Evolutionary conservation across 2,113 vertebrate species (phyloP), one percentile per base, ranked within the genome.

Genomic region (Gulo gulo): DNA sequence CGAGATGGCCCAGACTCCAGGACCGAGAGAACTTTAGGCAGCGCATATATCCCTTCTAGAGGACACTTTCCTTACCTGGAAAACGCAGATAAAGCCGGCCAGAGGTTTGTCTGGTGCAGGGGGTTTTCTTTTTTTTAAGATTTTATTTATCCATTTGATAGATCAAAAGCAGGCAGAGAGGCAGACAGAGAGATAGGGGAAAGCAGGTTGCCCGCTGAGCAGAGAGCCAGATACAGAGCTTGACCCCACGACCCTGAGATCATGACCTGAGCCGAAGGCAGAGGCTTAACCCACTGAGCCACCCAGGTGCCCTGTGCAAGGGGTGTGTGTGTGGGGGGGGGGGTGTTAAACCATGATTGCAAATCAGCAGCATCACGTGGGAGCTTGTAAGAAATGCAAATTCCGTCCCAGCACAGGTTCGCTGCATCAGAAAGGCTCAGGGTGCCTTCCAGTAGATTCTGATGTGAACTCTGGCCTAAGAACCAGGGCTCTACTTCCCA

Each of bases 1-100:
- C 45, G 55, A 81, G 34, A 42, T 4, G 0, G 0, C 47, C 13
- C 8, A 47, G 23, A 29, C 71, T 11, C 1, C 0, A 14, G 26
- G 39, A 6, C 26, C 3, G 36, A 6, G 24, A 45, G 31, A 74
- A 36, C 47, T 47, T 20, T n/a, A 29, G 34, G 21, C 7, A 47
- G 47, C 4, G 24, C 42, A 45, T 3, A 4, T 14, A 50, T 7
- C 42, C 7, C 0, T 26, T 24, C 47, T 18, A 7, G 9, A 55
- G 3, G 0, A 26, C 76, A 18, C 4, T 11, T 24, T 29, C 26
- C 36, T 20, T 39, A 34, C n/a, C 36, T 20, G 52, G 59, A 50
- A 88, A 65, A 52, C 0, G 14, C 65, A n/a, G 26, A 57, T 26
- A 93, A 76, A 87, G 5, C 42, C 4, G 0, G 31, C 3, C 29